These are phyloP conservation scores for Zophobas morio DNA, from an alignment of 1,140 invertebrate species.

Conservation along the genomic window DNA sequence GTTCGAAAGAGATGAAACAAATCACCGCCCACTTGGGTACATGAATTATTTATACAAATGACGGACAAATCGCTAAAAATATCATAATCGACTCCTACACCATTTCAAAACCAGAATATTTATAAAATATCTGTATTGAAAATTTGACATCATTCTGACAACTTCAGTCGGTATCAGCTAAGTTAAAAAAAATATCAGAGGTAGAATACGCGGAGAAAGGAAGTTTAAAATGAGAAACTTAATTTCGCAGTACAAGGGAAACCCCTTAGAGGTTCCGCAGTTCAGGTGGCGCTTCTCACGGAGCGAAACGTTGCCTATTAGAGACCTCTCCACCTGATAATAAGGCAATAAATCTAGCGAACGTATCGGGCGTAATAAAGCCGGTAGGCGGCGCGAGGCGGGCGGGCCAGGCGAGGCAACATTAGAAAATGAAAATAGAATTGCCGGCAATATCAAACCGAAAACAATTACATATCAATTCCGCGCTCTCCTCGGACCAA, in stretches of 20 bases:
- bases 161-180: neutral
- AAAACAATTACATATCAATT: slow-evolving; percentile 68
- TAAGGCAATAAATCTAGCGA: slow-evolving; percentile 31
- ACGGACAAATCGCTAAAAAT: too few species aligned
- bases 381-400: neutral
- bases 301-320: neutral
- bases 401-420: slow-evolving; percentile 12
- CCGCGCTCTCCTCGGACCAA: slow-evolving; percentile 61
- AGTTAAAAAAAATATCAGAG: neutral
- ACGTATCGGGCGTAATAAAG: slow-evolving; percentile 18
- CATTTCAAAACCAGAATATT: too few species aligned
- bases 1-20: too few species aligned
- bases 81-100: too few species aligned
- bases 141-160: too few species aligned
- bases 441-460: slow-evolving; percentile 55
- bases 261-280: slow-evolving; percentile 18
- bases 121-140: too few species aligned
- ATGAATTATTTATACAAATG: too few species aligned
- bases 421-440: slow-evolving; percentile 46
- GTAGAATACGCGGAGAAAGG: neutral
- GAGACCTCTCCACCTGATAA: slow-evolving; percentile 21
- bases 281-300: slow-evolving; percentile 21
- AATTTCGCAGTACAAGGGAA: slow-evolving; percentile 28
- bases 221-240: slow-evolving; percentile 29
- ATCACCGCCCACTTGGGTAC: too few species aligned